Evolutionary conservation across 2,888 invertebrate genomes (phyloP).

Genomic region (Callimorpha dominula): DNA sequence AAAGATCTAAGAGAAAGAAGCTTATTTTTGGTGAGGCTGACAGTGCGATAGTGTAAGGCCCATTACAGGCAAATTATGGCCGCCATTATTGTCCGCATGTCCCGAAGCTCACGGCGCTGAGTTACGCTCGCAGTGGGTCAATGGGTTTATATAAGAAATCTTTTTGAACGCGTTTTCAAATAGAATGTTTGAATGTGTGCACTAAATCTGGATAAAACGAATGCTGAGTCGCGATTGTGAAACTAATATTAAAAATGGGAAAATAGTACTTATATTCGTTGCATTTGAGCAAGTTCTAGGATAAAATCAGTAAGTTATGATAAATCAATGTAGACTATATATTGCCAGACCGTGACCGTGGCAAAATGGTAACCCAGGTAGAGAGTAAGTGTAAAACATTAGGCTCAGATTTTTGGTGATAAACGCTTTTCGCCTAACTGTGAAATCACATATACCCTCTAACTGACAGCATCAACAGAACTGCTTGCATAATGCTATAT

Average conservation of each 20-base stretch:
- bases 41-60: slow-evolving; percentile 85
- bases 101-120: slow-evolving; percentile 77
- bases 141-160: slow-evolving; percentile 80
- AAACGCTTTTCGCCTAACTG: no score
- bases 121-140: slow-evolving; percentile 79
- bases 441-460: no score
- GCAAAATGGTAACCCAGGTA: not conserved
- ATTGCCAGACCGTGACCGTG: not conserved
- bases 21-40: slow-evolving; percentile 83
- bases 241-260: slow-evolving; percentile 14
- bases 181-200: slow-evolving; percentile 38
- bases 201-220: slow-evolving; percentile 37
- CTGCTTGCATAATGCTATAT: no score
- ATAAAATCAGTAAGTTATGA: not conserved
- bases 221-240: slow-evolving; percentile 14
- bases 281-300: not conserved
- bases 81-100: slow-evolving; percentile 82
- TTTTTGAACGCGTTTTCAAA: slow-evolving; percentile 53
- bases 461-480: no score
- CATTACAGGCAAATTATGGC: slow-evolving; percentile 85
- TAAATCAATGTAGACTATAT: not conserved
- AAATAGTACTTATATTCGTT: not conserved
- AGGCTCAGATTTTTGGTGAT: no score
- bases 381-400: no score
- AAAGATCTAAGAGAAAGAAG: slow-evolving; percentile 75